Base-by-base conservation (phyloP, 2,113 vertebrate genomes). In the Rhagologus leucostigma region DNA sequence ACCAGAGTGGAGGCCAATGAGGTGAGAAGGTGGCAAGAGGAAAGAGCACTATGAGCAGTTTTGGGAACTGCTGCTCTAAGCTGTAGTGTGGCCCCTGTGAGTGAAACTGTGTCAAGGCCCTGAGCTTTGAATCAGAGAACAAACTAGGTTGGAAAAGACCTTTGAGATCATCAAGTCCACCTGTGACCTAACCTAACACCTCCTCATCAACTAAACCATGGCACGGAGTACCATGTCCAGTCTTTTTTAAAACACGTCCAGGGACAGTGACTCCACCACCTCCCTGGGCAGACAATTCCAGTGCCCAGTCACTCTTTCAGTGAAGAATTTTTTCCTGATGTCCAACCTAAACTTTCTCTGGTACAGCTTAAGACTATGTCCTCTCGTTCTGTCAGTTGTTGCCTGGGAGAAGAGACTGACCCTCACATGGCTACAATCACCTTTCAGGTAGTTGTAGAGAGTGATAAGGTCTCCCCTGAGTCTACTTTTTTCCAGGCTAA, bases 181-280 rank as follows among this genome's bases (percentile, higher is more conserved):
- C 24, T 50, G 4, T 69, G 55, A 52, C 46, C 32, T 52, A 62
- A 62, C 11, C 29, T 19, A 50, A 35, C 26, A 30, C 10, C 26
- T 71, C 46, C 26, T 62, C 32, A 52, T 52, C 37, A 42, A 26
- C 26, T 50, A 35, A 50, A 62, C 55, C 1, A 3, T 19, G 37
- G 32, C 32, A 52, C 53, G 18, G 46, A 52, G 16, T 52, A 4
- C 35, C 53, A n/a, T 0, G 0, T 22, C 24, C 55, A 35, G 12
- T 50, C 35, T 20, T 35, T 9, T 50, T 52, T 24, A 8, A 52
- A 35, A 42, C 7, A 13, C 0, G 0, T 42, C 37, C 32, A 44
- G 56, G 32, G 20, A 24, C 4, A 4, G 26, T 16, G 46, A 32
- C 20, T 35, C 32, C 5, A 37, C 26, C 67, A 71, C 13, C 16